Evolutionary conservation across 1,140 invertebrate species (phyloP).

Genomic region (Papilio polyxenes): DNA sequence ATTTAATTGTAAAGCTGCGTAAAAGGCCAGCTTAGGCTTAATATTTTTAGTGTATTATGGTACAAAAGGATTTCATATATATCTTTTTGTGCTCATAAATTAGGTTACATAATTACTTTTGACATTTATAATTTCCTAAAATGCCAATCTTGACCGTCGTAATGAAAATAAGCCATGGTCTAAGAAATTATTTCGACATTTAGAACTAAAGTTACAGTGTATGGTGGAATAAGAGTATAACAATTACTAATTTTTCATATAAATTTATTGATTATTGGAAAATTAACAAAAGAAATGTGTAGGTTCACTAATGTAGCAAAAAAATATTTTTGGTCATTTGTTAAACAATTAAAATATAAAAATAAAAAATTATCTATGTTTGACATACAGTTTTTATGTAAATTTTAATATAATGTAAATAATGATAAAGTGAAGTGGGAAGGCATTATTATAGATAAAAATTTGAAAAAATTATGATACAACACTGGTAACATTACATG

Average conservation of each 20-base stretch:
- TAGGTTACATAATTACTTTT: background rate
- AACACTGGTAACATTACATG: background rate
- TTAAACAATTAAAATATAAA: constrained; percentile 8
- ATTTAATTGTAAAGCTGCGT: background rate
- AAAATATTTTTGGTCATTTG: constrained; percentile 25
- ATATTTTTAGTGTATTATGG: background rate
- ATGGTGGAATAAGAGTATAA: background rate
- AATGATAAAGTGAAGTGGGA: background rate
- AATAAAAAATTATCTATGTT: background rate
- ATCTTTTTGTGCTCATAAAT: background rate
- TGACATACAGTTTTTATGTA: background rate
- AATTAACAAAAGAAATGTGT: background rate
- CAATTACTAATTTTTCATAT: background rate
- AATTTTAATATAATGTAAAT: background rate
- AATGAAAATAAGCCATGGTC: background rate
- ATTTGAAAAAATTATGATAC: background rate
- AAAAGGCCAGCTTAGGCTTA: constrained; percentile 8
- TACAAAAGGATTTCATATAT: background rate
- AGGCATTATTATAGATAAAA: background rate
- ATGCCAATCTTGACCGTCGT: background rate
- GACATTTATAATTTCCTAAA: background rate
- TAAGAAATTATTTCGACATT: background rate
- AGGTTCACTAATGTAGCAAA: constrained; percentile 35
- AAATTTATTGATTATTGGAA: background rate
- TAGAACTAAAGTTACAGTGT: background rate